Base-by-base conservation (phyloP, 2,797 vertebrate genomes). In the Telmatherina bonti region DNA sequence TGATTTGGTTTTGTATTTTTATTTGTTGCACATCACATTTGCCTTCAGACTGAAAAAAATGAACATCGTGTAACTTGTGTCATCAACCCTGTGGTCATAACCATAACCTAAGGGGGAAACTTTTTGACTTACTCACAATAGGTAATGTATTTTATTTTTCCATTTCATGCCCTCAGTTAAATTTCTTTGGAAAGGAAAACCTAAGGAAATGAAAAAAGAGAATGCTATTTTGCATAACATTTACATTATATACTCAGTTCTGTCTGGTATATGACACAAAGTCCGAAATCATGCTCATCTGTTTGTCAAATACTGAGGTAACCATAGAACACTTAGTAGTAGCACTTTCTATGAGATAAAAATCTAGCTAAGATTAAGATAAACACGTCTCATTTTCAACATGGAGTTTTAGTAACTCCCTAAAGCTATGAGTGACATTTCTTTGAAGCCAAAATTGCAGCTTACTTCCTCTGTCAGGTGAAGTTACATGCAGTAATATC, bases 111-210 rank as follows among this genome's bases (percentile, higher is more conserved):
- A n/a, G n/a, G 65, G 67, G 77, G 66, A 80, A 87, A 79, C 41
- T 47, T 5, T 70, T 10, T 70, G 57, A 16, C 54, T 70, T 78
- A 84, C 77, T 67, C 82, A 84, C 43, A 72, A 10, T 82, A 83
- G 74, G 88, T 90, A 85, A 67, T 81, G 52, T 30, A 0, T 1
- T 2, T 41, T 81, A 73, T 59, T 74, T 36, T 68, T 59, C 27
- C 55, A 60, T 33, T 61, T 53, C 5, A 73, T 55, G 13, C 60
- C 26, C 53, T 74, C 41, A 36, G 7, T 13, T 71, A 15, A 30
- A 72, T 84, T 91, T 89, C 74, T 70, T 55, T 62, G 79, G 75
- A 90, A 92, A 86, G 67, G 57, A 84, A 91, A 92, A 92, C 90
- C 29, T 75, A 85, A 24, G 4, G 24, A 0, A 29, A 33, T 22